Percentiles rank a stretch among this genome's conserved stretches.
Evolutionary conservation across 2,113 vertebrate genomes (phyloP).

Genomic region (Nestor notabilis): DNA sequence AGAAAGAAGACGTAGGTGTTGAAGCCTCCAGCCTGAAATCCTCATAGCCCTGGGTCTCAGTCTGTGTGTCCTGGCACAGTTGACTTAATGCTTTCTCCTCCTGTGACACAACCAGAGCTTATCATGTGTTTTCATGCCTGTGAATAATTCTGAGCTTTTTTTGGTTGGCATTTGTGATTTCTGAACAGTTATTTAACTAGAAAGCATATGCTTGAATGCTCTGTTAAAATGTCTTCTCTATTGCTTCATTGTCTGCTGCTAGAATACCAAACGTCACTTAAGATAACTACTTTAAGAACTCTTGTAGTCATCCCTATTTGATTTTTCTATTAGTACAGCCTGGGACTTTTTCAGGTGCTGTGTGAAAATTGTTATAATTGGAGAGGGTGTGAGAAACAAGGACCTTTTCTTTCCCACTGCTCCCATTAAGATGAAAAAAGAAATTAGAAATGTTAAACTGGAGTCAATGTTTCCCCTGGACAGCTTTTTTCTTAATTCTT

Average conservation of each 20-base stretch:
- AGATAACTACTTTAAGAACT: background rate
- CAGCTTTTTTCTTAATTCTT: background rate
- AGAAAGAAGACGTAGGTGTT: accelerated
- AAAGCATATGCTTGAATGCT: background rate
- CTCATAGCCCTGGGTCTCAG: background rate
- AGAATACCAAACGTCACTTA: background rate
- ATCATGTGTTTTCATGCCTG: background rate
- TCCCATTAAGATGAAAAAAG: background rate
- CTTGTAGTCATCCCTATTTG: background rate
- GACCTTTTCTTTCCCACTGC: background rate
- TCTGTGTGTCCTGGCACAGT: accelerated
- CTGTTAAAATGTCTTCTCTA: background rate
- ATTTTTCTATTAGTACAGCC: background rate
- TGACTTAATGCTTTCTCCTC: background rate
- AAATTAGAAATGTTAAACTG: background rate
- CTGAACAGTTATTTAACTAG: background rate
- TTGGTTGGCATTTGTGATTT: background rate
- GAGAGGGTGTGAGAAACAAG: background rate
- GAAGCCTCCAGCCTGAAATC: background rate
- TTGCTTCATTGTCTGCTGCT: background rate
- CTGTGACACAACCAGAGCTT: background rate
- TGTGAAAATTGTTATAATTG: background rate
- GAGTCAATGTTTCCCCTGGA: background rate
- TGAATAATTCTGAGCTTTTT: background rate
- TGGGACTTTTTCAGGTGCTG: background rate